Conservation (phyloP, 2,797 vertebrate genomes). For the Steatocranus sp. region DNA sequence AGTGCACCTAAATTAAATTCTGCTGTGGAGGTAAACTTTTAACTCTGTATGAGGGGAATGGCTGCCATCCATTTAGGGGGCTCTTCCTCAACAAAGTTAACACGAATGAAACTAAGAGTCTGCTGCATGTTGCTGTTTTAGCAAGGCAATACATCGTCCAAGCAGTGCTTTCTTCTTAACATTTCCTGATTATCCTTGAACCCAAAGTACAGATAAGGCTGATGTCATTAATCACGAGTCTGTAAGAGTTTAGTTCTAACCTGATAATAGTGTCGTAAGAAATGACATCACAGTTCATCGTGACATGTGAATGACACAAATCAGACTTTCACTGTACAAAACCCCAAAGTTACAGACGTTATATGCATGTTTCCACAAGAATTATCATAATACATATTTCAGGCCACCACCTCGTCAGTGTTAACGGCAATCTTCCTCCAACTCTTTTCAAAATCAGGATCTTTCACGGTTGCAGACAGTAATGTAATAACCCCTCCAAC, state of each 20-base stretch:
- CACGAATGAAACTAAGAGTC: background rate
- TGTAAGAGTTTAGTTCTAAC: background rate
- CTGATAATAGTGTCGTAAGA: background rate
- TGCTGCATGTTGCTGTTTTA: background rate
- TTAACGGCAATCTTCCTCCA: background rate
- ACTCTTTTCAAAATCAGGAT: background rate
- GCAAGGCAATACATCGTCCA: background rate
- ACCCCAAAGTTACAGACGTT: background rate
- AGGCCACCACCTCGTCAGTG: background rate
- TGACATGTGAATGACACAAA: background rate
- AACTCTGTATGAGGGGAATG: background rate
- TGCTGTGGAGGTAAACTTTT: background rate
- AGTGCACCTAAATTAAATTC: background rate
- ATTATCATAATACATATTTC: background rate
- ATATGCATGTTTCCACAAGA: background rate
- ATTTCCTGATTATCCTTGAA: background rate
- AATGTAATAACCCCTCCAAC: background rate
- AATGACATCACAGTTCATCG: background rate
- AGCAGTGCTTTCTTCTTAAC: background rate
- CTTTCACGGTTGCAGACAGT: constrained; percentile 17
- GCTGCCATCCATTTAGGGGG: background rate
- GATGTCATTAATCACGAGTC: background rate
- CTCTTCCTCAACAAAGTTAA: background rate
- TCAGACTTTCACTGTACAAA: background rate
- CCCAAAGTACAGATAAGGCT: background rate